These are phyloP conservation scores for Enteromius radiatus DNA, from an alignment of 2,797 vertebrate genomes.

Conservation along the genomic window DNA sequence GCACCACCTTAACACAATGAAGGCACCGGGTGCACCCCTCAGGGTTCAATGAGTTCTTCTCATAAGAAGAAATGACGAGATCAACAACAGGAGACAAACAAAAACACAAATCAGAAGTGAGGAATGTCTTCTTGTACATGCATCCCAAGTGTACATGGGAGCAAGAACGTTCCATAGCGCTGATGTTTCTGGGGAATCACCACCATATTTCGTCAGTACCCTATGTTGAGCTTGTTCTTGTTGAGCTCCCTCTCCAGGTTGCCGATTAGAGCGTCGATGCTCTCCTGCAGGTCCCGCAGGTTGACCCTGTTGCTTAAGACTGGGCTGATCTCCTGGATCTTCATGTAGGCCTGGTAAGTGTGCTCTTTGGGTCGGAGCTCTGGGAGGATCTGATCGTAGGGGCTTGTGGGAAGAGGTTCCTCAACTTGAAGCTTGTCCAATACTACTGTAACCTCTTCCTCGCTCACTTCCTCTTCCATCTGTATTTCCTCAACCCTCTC, in stretches of 20 bases:
- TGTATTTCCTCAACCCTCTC: constrained; percentile 58
- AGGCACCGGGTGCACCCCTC: constrained; percentile 80
- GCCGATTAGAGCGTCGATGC: constrained; percentile 94
- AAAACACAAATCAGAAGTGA: constrained; percentile 49
- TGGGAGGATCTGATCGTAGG: constrained; percentile 64
- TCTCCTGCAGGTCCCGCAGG: constrained; percentile 96
- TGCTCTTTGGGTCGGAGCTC: constrained; percentile 76
- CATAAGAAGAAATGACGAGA: constrained; percentile 80
- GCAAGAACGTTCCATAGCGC: background rate
- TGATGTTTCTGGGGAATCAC: constrained; percentile 1
- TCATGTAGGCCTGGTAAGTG: constrained; percentile 87
- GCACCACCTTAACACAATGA: constrained; percentile 81
- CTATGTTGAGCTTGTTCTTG: constrained; percentile 92
- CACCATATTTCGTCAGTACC: constrained; percentile 69
- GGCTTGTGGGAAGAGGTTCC: constrained; percentile 55
- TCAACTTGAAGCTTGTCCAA: constrained; percentile 53
- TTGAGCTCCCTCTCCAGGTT: constrained; percentile 97
- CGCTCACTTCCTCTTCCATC: constrained; percentile 44
- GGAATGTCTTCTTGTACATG: constrained; percentile 62
- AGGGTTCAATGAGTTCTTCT: constrained; percentile 81
- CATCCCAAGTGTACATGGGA: background rate
- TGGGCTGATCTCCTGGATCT: constrained; percentile 87
- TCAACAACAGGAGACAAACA: constrained; percentile 62
- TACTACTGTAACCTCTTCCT: constrained; percentile 14
- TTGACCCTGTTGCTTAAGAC: constrained; percentile 85